These are phyloP conservation scores for Serrognathus titanus DNA, from an alignment of 2,888 invertebrate species.

Conservation along the genomic window DNA sequence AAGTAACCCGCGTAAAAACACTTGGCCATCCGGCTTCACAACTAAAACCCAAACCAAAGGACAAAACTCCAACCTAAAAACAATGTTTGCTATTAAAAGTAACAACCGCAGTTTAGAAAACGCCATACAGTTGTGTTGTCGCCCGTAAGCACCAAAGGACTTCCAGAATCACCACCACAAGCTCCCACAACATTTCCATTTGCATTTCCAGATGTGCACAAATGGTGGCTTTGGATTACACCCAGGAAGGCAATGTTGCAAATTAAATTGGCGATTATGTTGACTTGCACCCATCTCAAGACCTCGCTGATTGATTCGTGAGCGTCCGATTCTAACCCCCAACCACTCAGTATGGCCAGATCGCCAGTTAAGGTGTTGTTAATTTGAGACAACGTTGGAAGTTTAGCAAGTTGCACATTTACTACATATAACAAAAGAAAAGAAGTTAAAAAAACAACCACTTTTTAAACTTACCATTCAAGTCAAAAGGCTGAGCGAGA, in stretches of 20 bases:
- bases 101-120: background rate
- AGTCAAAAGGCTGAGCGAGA: conserved; percentile 1
- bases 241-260: conserved; percentile 12
- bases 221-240: background rate
- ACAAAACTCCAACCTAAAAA: conserved; percentile 12
- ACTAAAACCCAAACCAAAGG: conserved; percentile 23
- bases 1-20: conserved; percentile 34
- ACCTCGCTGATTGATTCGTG: conserved; percentile 2
- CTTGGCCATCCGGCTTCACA: conserved; percentile 36
- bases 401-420: background rate
- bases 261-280: conserved; percentile 10
- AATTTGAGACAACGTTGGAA: conserved; percentile 6
- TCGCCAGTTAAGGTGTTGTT: conserved; percentile 4
- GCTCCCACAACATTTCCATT: conserved; percentile 5
- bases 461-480: conserved; percentile 9
- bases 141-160: conserved; percentile 6
- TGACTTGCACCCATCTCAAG: conserved; percentile 1
- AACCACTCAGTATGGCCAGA: conserved; percentile 12
- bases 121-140: background rate
- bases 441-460: no score
- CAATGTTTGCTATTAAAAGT: no score
- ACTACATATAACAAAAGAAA: no score
- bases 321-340: conserved; percentile 10
- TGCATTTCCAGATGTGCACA: conserved; percentile 9
- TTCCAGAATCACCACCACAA: conserved; percentile 16